phyloP scores from a whole-genome alignment of 2,888 invertebrate species.

The Ecliptopera silaceata region DNA sequence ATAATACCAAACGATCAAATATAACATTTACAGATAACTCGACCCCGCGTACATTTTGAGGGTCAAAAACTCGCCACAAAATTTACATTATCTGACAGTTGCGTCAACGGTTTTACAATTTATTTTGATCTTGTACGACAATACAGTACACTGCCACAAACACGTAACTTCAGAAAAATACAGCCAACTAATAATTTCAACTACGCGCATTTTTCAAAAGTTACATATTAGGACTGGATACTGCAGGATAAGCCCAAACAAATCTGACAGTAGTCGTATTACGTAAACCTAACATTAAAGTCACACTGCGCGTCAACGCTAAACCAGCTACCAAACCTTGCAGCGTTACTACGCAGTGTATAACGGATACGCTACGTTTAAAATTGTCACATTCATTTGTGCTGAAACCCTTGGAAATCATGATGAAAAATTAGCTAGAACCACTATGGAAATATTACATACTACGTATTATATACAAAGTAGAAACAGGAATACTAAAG shows the following conservation, averaged over 20 bases:
- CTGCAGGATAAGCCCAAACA: no score
- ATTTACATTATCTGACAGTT: slow-evolving; percentile 57
- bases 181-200: no score
- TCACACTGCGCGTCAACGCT: no score
- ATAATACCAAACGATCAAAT: not conserved
- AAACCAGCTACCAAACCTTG: no score
- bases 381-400: no score
- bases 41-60: slow-evolving; percentile 54
- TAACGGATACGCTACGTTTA: no score
- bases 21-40: slow-evolving; percentile 6
- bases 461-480: slow-evolving; percentile 73
- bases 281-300: no score
- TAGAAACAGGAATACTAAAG: slow-evolving; percentile 70
- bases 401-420: no score
- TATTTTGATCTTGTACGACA: slow-evolving; percentile 54
- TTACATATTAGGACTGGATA: no score
- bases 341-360: no score
- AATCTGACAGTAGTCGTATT: no score
- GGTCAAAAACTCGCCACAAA: slow-evolving; percentile 53
- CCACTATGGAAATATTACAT: slow-evolving; percentile 66
- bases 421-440: slow-evolving; percentile 69
- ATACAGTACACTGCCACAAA: not conserved
- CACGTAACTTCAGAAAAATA: not conserved
- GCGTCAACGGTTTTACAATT: slow-evolving; percentile 30
- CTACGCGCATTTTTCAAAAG: no score